A percentile compares a stretch with the other conserved stretches of the same genome.
Conservation (phyloP, 1,140 invertebrate species). For the Ostrea edulis region DNA sequence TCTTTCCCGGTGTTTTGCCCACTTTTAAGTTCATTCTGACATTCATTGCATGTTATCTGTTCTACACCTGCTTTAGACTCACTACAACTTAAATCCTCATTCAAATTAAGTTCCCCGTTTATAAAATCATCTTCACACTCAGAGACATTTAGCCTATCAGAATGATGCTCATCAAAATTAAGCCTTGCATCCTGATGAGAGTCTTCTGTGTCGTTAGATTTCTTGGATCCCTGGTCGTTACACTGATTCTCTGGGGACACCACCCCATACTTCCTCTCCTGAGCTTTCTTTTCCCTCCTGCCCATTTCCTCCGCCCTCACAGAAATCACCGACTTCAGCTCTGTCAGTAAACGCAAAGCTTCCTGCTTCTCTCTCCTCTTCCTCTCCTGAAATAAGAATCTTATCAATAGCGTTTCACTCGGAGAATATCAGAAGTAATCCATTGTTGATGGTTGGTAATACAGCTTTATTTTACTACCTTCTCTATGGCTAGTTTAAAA, state of each 20-base stretch:
- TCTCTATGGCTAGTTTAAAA: too few relatives aligned
- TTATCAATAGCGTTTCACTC: too few relatives aligned
- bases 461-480: too few relatives aligned
- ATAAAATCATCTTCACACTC: background rate
- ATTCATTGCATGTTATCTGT: background rate
- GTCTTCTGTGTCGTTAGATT: background rate
- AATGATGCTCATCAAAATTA: background rate
- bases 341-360: conserved; percentile 53
- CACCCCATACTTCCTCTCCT: conserved; percentile 26
- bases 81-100: background rate
- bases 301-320: conserved; percentile 53
- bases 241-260: background rate
- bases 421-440: too few relatives aligned
- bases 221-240: background rate
- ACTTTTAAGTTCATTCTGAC: background rate
- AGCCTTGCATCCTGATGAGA: background rate
- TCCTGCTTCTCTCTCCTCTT: conserved; percentile 57
- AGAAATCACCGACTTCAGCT: conserved; percentile 58
- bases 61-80: background rate
- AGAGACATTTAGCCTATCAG: background rate
- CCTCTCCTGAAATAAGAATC: conserved; percentile 41
- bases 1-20: background rate
- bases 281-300: conserved; percentile 52
- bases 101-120: background rate
- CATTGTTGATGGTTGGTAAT: too few relatives aligned